Evolutionary conservation across 2,113 vertebrate genomes (phyloP).

Genomic region (Plectropomus leopardus): DNA sequence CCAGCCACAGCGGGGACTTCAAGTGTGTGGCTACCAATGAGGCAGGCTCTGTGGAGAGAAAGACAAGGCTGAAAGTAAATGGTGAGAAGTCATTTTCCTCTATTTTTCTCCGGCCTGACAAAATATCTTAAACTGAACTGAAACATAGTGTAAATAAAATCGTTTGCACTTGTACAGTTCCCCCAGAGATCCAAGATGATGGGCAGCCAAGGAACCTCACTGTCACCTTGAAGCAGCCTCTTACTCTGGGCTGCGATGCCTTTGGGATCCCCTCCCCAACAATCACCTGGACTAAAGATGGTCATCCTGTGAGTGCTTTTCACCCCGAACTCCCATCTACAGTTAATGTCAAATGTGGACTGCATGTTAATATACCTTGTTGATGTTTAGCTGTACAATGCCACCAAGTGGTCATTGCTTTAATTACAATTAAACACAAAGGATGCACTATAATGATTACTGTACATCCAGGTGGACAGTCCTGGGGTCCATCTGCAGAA

Average conservation of each 20-base stretch:
- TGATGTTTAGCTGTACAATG: constrained; percentile 58
- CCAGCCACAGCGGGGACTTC: constrained; percentile 88
- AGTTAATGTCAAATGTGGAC: constrained; percentile 4
- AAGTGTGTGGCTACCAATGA: constrained; percentile 90
- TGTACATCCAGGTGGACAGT: constrained; percentile 79
- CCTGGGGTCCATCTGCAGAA: constrained; percentile 82
- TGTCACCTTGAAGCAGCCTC: constrained; percentile 85
- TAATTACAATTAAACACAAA: constrained; percentile 36
- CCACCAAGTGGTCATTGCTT: constrained; percentile 73
- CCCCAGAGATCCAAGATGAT: constrained; percentile 87
- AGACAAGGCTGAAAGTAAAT: constrained; percentile 86
- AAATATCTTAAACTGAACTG: background rate
- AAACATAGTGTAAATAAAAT: background rate
- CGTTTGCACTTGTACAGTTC: constrained; percentile 77
- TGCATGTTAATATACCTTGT: constrained; percentile 2
- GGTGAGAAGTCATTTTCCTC: constrained; percentile 77
- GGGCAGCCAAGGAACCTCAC: constrained; percentile 84
- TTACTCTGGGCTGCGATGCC: constrained; percentile 88
- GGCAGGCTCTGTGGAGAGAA: constrained; percentile 87
- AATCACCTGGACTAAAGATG: constrained; percentile 88
- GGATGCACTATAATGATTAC: constrained; percentile 1
- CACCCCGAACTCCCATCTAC: background rate
- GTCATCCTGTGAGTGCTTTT: constrained; percentile 81
- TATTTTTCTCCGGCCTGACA: background rate
- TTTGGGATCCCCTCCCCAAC: constrained; percentile 86